phyloP scores from a whole-genome alignment of 2,113 vertebrate genomes.

The Patagioenas fasciata region DNA sequence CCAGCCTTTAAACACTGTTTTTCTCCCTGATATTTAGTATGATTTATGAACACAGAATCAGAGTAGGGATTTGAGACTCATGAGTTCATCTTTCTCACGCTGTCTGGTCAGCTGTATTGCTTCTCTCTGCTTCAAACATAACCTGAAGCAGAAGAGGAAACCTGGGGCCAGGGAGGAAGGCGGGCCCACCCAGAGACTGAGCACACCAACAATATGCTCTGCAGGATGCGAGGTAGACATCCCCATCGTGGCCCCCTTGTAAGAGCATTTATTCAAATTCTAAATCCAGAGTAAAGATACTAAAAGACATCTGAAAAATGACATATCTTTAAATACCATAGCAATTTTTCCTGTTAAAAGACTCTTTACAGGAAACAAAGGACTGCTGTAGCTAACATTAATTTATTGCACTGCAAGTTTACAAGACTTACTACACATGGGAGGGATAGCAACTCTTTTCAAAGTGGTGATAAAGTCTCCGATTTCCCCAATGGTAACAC shows the following conservation, averaged over 20 bases:
- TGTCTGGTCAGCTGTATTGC: background rate
- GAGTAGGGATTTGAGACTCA: background rate
- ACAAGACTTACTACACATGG: background rate
- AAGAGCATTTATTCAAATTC: background rate
- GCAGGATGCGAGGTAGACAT: background rate
- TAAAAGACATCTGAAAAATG: background rate
- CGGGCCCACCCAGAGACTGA: background rate
- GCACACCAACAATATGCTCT: accelerated
- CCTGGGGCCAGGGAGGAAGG: background rate
- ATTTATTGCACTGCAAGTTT: background rate
- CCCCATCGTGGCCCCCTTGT: accelerated
- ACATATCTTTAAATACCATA: background rate
- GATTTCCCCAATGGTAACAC: background rate
- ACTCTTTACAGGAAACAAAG: background rate
- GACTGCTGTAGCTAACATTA: background rate
- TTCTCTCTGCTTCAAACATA: background rate
- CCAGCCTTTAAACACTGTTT: background rate
- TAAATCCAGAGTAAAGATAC: background rate
- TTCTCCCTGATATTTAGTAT: background rate
- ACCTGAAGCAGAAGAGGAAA: background rate
- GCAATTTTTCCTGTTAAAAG: background rate
- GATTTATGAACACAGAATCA: background rate
- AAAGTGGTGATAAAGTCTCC: background rate
- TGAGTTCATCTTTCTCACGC: background rate
- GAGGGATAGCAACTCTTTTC: background rate